These are phyloP conservation scores for Diarsia mendica DNA, from an alignment of 2,888 invertebrate species.

Conservation along the genomic window DNA sequence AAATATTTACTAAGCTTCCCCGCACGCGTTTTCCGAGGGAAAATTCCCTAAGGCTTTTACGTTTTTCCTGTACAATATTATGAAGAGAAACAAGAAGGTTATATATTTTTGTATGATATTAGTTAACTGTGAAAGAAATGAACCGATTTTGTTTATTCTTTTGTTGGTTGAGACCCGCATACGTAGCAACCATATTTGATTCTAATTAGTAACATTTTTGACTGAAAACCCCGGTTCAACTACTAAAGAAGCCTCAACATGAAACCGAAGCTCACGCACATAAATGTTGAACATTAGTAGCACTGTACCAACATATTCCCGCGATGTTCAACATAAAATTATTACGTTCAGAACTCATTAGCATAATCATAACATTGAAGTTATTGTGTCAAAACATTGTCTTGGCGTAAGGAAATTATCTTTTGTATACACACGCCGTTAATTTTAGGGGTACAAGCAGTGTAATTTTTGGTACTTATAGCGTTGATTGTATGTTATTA, in stretches of 20 bases:
- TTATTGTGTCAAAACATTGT: conserved; percentile 62
- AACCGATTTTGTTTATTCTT: background rate
- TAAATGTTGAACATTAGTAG: conserved; percentile 51
- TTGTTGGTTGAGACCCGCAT: background rate
- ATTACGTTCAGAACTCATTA: conserved; percentile 61
- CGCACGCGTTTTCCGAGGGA: conserved; percentile 22
- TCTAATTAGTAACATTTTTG: background rate
- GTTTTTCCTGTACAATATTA: conserved; percentile 3
- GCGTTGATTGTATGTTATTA: conserved; percentile 11
- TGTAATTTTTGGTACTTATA: conserved; percentile 20
- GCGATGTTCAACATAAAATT: conserved; percentile 60
- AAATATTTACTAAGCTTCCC: conserved; percentile 26
- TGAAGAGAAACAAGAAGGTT: conserved; percentile 3
- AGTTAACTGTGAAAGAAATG: background rate
- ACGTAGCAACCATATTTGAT: background rate
- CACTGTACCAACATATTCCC: conserved; percentile 52
- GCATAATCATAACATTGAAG: conserved; percentile 64
- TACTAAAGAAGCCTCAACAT: background rate
- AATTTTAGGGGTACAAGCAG: conserved; percentile 24
- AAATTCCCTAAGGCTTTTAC: conserved; percentile 16
- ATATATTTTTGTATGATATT: conserved; percentile 5
- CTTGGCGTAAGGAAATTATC: conserved; percentile 61
- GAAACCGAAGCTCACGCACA: conserved; percentile 11
- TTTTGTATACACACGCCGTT: conserved; percentile 42
- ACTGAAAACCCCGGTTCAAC: background rate